Evolutionary conservation across 2,113 vertebrate genomes (phyloP), one percentile per base, ranked within the genome.

Genomic region (Trematocara zebra): DNA sequence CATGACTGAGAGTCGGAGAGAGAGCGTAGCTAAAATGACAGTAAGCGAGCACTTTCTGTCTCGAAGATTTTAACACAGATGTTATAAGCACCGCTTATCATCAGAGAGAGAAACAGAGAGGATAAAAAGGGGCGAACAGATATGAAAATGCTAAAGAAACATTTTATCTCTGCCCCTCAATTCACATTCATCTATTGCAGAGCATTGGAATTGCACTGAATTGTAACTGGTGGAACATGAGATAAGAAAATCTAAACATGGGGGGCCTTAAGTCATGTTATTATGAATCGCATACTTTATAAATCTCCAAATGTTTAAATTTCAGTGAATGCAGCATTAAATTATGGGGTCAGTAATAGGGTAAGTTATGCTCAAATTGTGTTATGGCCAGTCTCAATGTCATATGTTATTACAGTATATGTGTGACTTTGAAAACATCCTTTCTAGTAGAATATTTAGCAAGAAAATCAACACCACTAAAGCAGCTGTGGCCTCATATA

Each of bases 61-160:
- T 87, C 26, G 2, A 80, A 92, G 83, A 92, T 90, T 90, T 83
- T 87, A 80, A 81, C 89, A 86, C 57, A 86, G 91, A 93, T 92
- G 89, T 87, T 42, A 59, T 78, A 84, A 90, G 67, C 87, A 82
- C 61, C 84, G 81, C 91, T 93, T 93, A 93, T 93, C 90, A 88
- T 79, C 87, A 69, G 37, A 90, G 81, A 67, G 59, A 83, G 61
- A 89, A 81, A 89, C 69, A 90, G 23, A 67, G 61, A 84, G 83
- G 59, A 88, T 90, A 82, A 89, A 88, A 92, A 83, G 80, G 52
- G 44, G 28, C 72, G 81, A 53, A 61, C 3, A 85, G 76, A 91
- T 79, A 91, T 85, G 83, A 81, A 90, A 92, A 91, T 40, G 78
- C 78, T 26, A 78, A 72, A 84, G 78, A 82, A 87, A 88, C 86